Evolutionary conservation across 2,888 invertebrate species (phyloP).

Genomic region (Steinernema scapterisci): DNA sequence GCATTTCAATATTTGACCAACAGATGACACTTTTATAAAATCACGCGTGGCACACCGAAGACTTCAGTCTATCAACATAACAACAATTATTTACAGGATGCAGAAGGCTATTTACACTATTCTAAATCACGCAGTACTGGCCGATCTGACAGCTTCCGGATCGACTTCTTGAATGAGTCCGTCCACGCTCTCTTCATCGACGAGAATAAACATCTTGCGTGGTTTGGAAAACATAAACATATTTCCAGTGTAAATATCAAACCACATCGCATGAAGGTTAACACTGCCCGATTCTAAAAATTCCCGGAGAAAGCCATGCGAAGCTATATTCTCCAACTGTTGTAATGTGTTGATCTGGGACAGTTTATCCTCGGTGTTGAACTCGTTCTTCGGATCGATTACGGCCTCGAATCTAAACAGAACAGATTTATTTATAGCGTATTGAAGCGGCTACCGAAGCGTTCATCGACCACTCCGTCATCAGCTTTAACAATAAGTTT

Average conservation of each 20-base stretch:
- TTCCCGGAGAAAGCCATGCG: conserved; percentile 64
- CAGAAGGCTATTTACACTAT: too few relatives aligned
- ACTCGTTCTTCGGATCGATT: conserved; percentile 85
- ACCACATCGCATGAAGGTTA: conserved; percentile 80
- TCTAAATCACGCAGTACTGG: too few relatives aligned
- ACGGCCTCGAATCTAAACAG: conserved; percentile 79
- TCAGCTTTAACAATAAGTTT: too few relatives aligned
- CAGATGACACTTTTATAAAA: too few relatives aligned
- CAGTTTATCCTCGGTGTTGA: conserved; percentile 85
- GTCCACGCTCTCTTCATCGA: conserved; percentile 82
- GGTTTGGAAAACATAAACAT: conserved; percentile 81
- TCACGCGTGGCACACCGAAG: too few relatives aligned
- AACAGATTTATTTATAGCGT: background rate
- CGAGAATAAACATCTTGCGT: conserved; percentile 81
- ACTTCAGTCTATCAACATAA: background rate
- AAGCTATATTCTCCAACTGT: conserved; percentile 64
- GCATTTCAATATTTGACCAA: too few relatives aligned
- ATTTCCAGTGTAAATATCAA: conserved; percentile 88
- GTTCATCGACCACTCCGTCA: conserved; percentile 74
- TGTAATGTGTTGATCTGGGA: conserved; percentile 72
- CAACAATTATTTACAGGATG: background rate
- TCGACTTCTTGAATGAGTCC: conserved; percentile 76
- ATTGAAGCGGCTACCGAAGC: background rate
- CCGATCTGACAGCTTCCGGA: background rate
- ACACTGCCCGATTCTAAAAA: conserved; percentile 55